Base-by-base conservation (phyloP, 2,797 vertebrate species). In the Podarcis siculus region DNA sequence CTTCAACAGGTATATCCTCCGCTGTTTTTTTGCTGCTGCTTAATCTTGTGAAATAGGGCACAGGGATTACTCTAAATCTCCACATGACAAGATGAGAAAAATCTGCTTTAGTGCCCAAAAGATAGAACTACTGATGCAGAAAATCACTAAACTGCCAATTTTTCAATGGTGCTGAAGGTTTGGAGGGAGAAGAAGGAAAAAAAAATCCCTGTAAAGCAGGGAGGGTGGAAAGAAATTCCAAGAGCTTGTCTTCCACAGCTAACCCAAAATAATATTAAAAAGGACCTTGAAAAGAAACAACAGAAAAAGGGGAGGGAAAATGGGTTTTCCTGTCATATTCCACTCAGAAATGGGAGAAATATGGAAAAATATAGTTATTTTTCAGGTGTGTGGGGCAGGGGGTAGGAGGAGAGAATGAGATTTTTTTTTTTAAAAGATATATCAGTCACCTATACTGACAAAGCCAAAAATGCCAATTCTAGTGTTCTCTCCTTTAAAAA, bases 21-120 rank as follows among this genome's bases (percentile, higher is more conserved):
- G 9, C 32, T 27, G 27, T 89, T 72, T 87, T 82, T 55, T 82
- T 79, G 69, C 42, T 86, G 35, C 64, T 0, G 0, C 27, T 87
- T 90, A 88, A 55, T 78, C 67, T 92, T 91, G 55, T 90, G 77
- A 86, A 89, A 90, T 69, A 87, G 17, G 21, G 37, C 82, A 80
- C 35, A 90, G 79, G 23, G 77, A 85, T 90, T 87, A 90, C 78
- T 87, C 72, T 87, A 90, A 90, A 90, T 90, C 90, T 90, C 76
- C 77, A 66, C 86, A 55, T 88, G 77, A 89, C 76, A 82, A 90
- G 79, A 82, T 85, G 82, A 89, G 86, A 86, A 90, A 91, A 89
- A 86, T n/a, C 23, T 87, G 61, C 37, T 69, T 84, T 86, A 45
- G 42, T 39, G 86, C 89, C 86, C 67, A 82, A 90, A 89, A 91